Percentiles rank a stretch among this genome's conserved stretches.
Evolutionary conservation across 2,888 invertebrate genomes (phyloP).

Genomic region (Sthenelais limicola): DNA sequence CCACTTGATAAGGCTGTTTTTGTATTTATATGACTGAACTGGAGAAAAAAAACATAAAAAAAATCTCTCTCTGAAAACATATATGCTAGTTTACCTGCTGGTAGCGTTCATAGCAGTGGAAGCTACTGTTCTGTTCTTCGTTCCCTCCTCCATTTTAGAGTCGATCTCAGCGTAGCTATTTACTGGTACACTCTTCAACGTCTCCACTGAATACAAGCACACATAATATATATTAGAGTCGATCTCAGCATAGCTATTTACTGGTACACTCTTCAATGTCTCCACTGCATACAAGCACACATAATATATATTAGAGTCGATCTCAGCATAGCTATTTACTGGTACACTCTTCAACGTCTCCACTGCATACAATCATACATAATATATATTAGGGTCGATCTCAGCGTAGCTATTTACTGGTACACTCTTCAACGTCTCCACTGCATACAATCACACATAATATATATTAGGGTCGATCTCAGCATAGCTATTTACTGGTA

Average conservation of each 20-base stretch:
- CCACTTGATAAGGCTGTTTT: too few species aligned
- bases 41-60: too few species aligned
- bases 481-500: too few species aligned
- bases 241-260: slow-evolving; percentile 67
- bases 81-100: slow-evolving; percentile 68
- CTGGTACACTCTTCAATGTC: slow-evolving; percentile 58
- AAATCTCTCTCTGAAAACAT: too few species aligned
- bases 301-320: slow-evolving; percentile 66
- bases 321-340: slow-evolving; percentile 67
- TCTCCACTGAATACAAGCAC: slow-evolving; percentile 62
- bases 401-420: too few species aligned
- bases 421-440: too few species aligned
- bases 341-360: slow-evolving; percentile 60
- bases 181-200: slow-evolving; percentile 59
- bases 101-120: slow-evolving; percentile 71
- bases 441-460: too few species aligned
- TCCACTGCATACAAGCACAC: too few species aligned
- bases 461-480: too few species aligned
- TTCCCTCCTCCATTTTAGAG: slow-evolving; percentile 65
- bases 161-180: slow-evolving; percentile 68
- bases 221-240: slow-evolving; percentile 65
- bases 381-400: too few species aligned
- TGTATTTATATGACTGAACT: too few species aligned
- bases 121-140: slow-evolving; percentile 68
- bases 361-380: too few species aligned